phyloP scores from a whole-genome alignment of 1,140 invertebrate genomes.

The Neotoxoptera formosana region DNA sequence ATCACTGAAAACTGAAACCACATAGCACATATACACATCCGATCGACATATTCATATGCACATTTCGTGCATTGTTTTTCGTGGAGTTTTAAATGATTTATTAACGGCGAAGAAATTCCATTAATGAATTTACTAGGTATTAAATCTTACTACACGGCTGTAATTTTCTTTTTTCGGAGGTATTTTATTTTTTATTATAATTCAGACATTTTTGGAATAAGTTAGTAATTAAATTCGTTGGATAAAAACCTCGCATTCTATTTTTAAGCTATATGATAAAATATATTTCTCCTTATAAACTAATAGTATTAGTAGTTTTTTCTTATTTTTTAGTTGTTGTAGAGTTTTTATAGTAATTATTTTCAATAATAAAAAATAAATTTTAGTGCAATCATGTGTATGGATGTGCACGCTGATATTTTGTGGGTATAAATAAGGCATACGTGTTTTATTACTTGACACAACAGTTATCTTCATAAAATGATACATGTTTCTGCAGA shows the following conservation, averaged over 20 bases:
- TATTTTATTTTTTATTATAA: background rate
- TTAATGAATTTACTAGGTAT: background rate
- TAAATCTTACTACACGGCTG: background rate
- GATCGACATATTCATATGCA: background rate
- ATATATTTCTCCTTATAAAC: background rate
- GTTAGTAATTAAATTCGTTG: background rate
- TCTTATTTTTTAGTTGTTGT: background rate
- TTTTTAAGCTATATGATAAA: background rate
- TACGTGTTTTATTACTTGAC: too few relatives aligned
- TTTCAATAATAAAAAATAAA: background rate
- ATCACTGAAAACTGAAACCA: too few relatives aligned
- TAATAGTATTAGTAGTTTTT: background rate
- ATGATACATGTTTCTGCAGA: background rate
- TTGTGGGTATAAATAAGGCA: too few relatives aligned
- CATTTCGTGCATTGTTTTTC: background rate
- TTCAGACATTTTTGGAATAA: background rate
- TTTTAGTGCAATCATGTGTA: background rate
- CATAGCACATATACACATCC: too few relatives aligned
- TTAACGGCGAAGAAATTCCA: background rate
- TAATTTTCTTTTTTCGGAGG: background rate
- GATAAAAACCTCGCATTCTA: background rate
- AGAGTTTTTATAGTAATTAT: background rate
- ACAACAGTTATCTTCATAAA: background rate
- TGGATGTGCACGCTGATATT: too few relatives aligned
- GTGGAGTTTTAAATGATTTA: background rate